phyloP scores from a whole-genome alignment of 2,888 invertebrate genomes.

The Trichopoda pennipes region DNA sequence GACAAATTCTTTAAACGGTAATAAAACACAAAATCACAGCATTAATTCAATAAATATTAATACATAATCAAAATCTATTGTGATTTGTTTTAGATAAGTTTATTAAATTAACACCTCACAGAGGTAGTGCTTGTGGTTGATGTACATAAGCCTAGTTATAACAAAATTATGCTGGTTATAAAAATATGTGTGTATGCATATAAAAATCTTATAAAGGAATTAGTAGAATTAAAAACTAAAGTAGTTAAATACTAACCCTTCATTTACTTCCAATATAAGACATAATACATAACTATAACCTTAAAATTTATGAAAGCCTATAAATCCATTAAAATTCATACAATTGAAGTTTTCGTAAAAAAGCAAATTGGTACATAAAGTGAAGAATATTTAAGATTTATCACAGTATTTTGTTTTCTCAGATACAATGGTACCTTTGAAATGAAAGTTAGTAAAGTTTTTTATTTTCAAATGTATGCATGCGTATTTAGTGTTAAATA shows the following conservation, averaged over 20 bases:
- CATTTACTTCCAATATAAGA: constrained; percentile 35
- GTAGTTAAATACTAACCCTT: constrained; percentile 19
- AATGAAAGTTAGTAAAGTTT: too few relatives aligned
- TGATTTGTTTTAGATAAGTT: constrained; percentile 17
- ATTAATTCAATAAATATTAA: constrained; percentile 56
- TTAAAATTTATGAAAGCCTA: constrained; percentile 39
- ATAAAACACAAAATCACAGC: constrained; percentile 59
- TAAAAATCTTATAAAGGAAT: constrained; percentile 26
- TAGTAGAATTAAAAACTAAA: constrained; percentile 13
- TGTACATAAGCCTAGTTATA: constrained; percentile 13
- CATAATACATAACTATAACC: constrained; percentile 28
- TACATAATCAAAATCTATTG: constrained; percentile 48
- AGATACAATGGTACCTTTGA: too few relatives aligned
- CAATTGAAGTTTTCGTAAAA: constrained; percentile 19
- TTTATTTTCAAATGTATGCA: neutral
- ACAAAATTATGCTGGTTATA: neutral
- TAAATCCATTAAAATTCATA: constrained; percentile 42
- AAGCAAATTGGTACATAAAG: constrained; percentile 23
- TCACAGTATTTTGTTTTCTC: constrained; percentile 38
- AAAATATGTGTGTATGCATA: constrained; percentile 6
- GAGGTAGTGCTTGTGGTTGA: constrained; percentile 68
- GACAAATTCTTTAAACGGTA: constrained; percentile 22
- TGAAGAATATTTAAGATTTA: constrained; percentile 39
- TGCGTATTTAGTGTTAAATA: neutral
- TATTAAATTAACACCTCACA: constrained; percentile 71